Evolutionary conservation across 2,113 vertebrate genomes (phyloP).

Genomic region (Macrotus californicus): DNA sequence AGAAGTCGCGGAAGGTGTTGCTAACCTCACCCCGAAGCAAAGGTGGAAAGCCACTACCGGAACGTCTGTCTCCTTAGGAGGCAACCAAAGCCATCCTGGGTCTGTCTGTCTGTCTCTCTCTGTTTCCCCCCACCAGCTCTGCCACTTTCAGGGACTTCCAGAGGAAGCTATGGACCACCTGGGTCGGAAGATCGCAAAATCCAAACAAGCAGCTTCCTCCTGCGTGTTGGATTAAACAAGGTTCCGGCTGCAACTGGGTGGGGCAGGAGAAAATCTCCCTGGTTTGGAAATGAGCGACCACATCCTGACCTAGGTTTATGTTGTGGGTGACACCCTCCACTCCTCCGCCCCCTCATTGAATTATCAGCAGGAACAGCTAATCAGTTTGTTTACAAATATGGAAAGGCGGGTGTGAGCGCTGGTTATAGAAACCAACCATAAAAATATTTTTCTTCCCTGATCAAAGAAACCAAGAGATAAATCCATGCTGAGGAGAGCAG

Average conservation of each 20-base stretch:
- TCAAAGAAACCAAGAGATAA: slow-evolving; percentile 59
- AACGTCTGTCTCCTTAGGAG: background rate
- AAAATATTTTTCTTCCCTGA: slow-evolving; percentile 28
- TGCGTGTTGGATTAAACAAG: background rate
- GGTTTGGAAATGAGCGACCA: background rate
- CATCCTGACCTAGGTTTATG: background rate
- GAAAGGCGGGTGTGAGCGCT: background rate
- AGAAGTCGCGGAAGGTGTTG: background rate
- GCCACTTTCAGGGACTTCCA: background rate
- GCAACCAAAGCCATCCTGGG: background rate
- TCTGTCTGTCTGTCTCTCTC: background rate
- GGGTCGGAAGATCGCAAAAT: background rate
- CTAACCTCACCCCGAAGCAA: background rate
- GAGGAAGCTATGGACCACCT: background rate
- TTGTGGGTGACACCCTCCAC: background rate
- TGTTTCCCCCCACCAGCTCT: no score
- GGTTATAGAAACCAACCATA: slow-evolving; percentile 25
- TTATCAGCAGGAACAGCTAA: background rate
- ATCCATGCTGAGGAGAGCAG: background rate
- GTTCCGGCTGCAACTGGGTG: background rate
- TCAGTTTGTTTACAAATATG: slow-evolving; percentile 29
- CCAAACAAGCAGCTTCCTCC: background rate
- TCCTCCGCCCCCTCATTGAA: background rate
- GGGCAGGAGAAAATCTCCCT: background rate
- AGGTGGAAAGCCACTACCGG: background rate